These are phyloP conservation scores for Anarrhichthys ocellatus DNA, from an alignment of 2,113 vertebrate species.

Conservation along the genomic window DNA sequence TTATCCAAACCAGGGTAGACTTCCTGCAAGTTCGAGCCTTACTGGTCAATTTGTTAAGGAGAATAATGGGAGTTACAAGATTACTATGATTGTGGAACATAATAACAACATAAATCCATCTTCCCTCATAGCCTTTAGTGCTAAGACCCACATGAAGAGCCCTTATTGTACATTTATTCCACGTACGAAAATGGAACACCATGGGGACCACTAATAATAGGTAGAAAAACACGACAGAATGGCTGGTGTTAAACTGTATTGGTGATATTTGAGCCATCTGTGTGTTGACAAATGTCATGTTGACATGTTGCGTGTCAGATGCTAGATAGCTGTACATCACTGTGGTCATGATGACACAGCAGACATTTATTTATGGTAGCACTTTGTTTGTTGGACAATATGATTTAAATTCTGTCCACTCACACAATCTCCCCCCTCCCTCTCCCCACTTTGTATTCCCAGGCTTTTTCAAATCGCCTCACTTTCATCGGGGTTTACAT, in stretches of 20 bases:
- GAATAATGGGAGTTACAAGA: conserved; percentile 38
- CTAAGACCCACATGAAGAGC: not conserved
- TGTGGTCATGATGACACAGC: conserved; percentile 1
- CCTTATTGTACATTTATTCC: not conserved
- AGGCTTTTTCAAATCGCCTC: conserved; percentile 76
- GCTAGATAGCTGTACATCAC: conserved; percentile 12
- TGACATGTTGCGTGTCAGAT: conserved; percentile 26
- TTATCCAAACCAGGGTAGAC: conserved; percentile 44
- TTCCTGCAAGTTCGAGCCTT: conserved; percentile 36
- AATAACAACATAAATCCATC: conserved; percentile 54
- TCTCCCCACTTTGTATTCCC: conserved; percentile 73
- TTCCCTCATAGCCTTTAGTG: conserved; percentile 16
- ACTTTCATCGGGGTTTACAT: conserved; percentile 79
- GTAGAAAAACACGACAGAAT: not conserved
- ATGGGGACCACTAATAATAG: not conserved
- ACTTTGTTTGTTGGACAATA: conserved; percentile 65
- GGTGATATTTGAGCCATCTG: conserved; percentile 18
- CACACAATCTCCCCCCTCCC: conserved; percentile 27
- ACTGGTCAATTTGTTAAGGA: conserved; percentile 33
- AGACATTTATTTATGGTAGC: conserved; percentile 51
- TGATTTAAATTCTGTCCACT: conserved; percentile 73
- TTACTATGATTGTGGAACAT: conserved; percentile 45
- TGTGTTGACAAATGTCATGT: conserved; percentile 9
- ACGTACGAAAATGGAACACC: conserved; percentile 9
- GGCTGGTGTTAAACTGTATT: not conserved